Base-by-base conservation (phyloP, 2,797 vertebrate species). In the Psittacula derbiana region DNA sequence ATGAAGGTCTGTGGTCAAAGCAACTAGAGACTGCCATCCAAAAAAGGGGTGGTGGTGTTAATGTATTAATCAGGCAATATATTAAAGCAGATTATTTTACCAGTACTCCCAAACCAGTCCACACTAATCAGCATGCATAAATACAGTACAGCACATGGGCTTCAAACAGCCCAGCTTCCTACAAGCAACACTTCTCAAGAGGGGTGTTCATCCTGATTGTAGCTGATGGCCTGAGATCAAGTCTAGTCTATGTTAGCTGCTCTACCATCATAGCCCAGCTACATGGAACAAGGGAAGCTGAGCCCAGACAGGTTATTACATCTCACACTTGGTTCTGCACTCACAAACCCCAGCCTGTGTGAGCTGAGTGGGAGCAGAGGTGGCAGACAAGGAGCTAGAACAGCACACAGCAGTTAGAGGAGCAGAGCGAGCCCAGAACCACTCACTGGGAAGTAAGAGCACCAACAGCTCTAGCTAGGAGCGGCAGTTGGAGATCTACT, bases 381-480 rank as follows among this genome's bases (percentile, higher is more conserved):
- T 0, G 4, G 55, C 36, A 93, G 50, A 50, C 6, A 25, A 83
- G 71, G 67, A 64, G 52, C 49, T n/a, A 57, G 65, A 88, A 30
- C 1, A 17, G 31, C 70, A 92, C 80, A 10, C 20, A 30, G 70
- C 16, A 3, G 69, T 0, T 90, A 41, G 65, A 86, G 46, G 90
- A 92, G 67, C 71, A 83, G 58, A 93, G 41, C 5, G 2, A 94
- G 15, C 72, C 78, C 16, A 36, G 92, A 95, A 72, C 38, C 64
- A 86, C 70, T 92, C 74, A 72, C 67, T 75, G 76, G 28, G 20
- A 86, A n/a, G 50, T 38, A 67, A 64, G n/a, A 69, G 49, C 69
- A 93, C 58, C 90, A 79, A 80, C 73, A 97, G 92, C 85, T 93
- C 86, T 60, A 90, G 62, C 69, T 81, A 93, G 70, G 82, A 95